Conservation (phyloP, 2,888 invertebrate species). For the Lithophane ornitopus region DNA sequence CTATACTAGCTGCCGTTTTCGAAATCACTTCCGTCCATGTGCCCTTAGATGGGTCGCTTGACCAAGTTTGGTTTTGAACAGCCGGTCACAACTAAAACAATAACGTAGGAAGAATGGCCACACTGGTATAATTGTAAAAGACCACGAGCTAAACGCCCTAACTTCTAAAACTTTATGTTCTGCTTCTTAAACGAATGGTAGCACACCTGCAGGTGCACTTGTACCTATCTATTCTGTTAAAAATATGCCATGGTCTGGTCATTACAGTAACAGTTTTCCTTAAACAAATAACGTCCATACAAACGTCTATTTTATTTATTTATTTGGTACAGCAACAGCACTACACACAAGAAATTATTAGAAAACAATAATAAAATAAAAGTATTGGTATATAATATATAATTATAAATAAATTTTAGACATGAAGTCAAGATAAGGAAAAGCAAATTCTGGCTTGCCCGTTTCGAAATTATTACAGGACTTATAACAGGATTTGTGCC, state of each 20-base stretch:
- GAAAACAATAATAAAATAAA: no score
- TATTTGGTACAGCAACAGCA: no score
- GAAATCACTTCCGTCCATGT: neutral
- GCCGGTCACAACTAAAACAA: neutral
- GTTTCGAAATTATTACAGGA: neutral
- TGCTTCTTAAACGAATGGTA: neutral
- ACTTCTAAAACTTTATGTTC: neutral
- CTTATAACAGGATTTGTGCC: no score
- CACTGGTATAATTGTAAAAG: neutral
- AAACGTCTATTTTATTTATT: neutral
- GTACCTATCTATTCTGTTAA: neutral
- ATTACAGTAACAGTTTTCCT: neutral
- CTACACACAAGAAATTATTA: no score
- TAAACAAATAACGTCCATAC: neutral
- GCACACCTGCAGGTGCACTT: neutral
- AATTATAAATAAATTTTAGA: neutral
- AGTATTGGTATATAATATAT: no score
- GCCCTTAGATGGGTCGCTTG: neutral
- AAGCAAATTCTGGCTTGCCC: neutral
- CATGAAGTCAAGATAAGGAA: neutral
- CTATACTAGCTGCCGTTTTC: no score
- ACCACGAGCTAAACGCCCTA: no score
- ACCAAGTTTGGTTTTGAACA: no score
- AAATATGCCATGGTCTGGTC: neutral
- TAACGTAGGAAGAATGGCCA: neutral